Percentiles rank a stretch among this genome's conserved stretches.
phyloP scores from a whole-genome alignment of 2,888 invertebrate species.

The Melanotus villosus region DNA sequence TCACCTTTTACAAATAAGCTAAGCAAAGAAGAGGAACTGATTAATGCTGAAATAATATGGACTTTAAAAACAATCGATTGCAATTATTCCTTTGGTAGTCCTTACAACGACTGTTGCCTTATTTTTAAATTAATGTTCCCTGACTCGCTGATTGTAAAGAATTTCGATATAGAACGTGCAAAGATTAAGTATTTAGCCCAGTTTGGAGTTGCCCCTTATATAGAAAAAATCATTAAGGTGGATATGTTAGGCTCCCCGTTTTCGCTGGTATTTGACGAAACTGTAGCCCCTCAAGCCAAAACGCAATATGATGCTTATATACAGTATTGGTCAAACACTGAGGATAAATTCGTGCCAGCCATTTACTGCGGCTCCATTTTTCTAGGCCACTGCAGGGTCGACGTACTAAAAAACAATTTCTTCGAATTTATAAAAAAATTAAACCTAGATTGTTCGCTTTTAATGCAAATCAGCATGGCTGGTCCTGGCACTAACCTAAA shows the following conservation, averaged over 20 bases:
- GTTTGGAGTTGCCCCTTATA: conserved; percentile 34
- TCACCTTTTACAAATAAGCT: conserved; percentile 14
- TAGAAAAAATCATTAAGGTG: conserved; percentile 28
- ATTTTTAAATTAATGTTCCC: conserved; percentile 42
- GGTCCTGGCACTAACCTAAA: conserved; percentile 22
- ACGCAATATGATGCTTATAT: conserved; percentile 32
- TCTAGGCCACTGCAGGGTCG: neutral
- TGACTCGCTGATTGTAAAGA: conserved; percentile 30
- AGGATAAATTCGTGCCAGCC: conserved; percentile 27
- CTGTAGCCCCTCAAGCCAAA: neutral
- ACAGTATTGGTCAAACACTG: conserved; percentile 33
- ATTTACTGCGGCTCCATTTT: conserved; percentile 33
- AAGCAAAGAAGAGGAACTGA: conserved; percentile 38
- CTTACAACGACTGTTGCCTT: conserved; percentile 8
- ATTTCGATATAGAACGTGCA: conserved; percentile 22
- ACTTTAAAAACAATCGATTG: conserved; percentile 31
- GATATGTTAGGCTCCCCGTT: conserved; percentile 26
- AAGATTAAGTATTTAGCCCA: conserved; percentile 30
- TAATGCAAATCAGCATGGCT: conserved; percentile 24
- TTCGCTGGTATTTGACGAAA: conserved; percentile 30
- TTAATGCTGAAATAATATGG: conserved; percentile 39
- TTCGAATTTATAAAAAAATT: conserved; percentile 31
- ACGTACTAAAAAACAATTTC: conserved; percentile 23
- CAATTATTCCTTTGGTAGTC: conserved; percentile 23
- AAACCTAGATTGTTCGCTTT: conserved; percentile 32